Base-by-base conservation (phyloP, 2,113 vertebrate species). In the Acinonyx jubatus region DNA sequence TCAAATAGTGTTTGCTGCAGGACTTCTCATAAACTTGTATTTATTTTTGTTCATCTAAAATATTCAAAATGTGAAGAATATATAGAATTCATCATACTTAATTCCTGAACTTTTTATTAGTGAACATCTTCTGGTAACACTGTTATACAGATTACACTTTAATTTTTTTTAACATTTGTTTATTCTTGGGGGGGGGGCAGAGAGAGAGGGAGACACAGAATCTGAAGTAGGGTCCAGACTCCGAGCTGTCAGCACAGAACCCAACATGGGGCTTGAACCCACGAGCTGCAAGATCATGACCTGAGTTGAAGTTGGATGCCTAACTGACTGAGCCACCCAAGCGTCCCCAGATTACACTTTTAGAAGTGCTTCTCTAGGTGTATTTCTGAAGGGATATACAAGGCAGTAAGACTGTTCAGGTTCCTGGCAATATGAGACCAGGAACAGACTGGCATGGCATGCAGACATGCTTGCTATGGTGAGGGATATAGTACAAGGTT, bases 31-130 rank as follows among this genome's bases (percentile, higher is more conserved):
- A 87, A 14, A 9, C 21, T 93, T 91, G 38, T 8, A 31, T 88
- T 86, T 63, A 81, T 66, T 84, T 87, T 97, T 92, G 31, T 50
- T 84, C 14, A 85, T 93, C 69, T 88, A 81, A 33, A 50, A 91
- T 81, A 41, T 89, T 68, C 29, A 93, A 57, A 4, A 87, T 79
- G 4, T 8, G 41, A 89, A 55, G 55, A 92, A 10, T 63, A 36
- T 91, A 7, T 83, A 86, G 18, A 9, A 94, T 66, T 94, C 96
- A 8, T 94, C n/a, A 92, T 74, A 89, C 27, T 61, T 91, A 52
- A 68, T 55, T 80, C 69, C 2, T 48, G 63, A 95, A 81, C 1
- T 23, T 50, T 82, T 92, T 88, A 82, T 68, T 5, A 80, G 23
- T 94, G 33, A 87, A 48, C 13, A 73, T 82, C 11, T 48, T 79